Evolutionary conservation across 2,113 vertebrate genomes (phyloP).

Genomic region (Peucedramus taeniatus): DNA sequence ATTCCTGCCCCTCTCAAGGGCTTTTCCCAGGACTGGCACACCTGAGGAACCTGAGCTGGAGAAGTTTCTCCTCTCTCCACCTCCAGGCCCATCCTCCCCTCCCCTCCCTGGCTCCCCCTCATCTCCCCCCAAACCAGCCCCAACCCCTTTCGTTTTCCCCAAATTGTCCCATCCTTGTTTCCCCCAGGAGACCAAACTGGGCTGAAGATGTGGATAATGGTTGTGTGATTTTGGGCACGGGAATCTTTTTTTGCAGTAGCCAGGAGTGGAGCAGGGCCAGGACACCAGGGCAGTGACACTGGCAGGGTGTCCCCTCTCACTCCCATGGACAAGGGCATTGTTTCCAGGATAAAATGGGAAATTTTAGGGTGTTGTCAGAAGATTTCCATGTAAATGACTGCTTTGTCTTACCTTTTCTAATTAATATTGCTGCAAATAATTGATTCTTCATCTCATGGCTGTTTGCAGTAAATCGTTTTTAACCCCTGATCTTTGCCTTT

Average conservation of each 20-base stretch:
- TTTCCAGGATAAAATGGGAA: neutral
- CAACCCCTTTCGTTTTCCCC: accelerated
- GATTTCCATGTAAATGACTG: neutral
- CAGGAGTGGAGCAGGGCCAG: neutral
- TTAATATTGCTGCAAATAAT: neutral
- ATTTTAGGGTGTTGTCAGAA: accelerated
- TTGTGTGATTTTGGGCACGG: neutral
- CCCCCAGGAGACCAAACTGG: neutral
- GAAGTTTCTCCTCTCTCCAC: neutral
- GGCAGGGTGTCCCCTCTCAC: neutral
- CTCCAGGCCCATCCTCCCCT: neutral
- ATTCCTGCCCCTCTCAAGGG: neutral
- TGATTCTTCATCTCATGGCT: neutral
- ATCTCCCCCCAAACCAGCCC: neutral
- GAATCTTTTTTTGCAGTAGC: accelerated
- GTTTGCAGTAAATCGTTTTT: neutral
- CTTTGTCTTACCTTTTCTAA: neutral
- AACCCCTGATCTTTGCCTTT: neutral
- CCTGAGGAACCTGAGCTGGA: neutral
- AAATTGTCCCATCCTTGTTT: neutral
- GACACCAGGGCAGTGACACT: neutral
- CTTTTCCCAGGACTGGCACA: neutral
- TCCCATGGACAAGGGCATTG: neutral
- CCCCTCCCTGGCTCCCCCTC: too few species aligned
- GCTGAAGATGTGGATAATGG: neutral